Evolutionary conservation across 1,140 invertebrate species (phyloP).

Genomic region (Apis dorsata): DNA sequence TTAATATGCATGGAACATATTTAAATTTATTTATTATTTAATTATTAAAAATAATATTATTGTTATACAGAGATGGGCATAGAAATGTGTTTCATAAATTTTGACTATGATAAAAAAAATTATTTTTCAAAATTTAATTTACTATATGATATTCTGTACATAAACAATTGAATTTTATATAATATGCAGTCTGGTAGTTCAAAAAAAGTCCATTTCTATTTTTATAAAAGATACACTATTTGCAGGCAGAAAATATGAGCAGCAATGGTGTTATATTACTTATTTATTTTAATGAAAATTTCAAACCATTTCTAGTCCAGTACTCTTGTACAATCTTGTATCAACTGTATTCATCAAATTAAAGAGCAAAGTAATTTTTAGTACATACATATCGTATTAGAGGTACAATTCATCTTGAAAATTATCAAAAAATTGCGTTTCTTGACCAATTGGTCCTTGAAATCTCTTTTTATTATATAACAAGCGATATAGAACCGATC

Average conservation of each 20-base stretch:
- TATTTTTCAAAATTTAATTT: slow-evolving; percentile 24
- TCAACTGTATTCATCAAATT: slow-evolving; percentile 46
- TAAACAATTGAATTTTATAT: slow-evolving; percentile 22
- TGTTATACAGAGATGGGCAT: slow-evolving; percentile 51
- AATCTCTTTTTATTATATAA: slow-evolving; percentile 33
- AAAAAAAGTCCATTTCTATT: slow-evolving; percentile 45
- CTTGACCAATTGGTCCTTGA: slow-evolving; percentile 25
- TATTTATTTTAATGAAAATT: slow-evolving; percentile 34
- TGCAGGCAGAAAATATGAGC: slow-evolving; percentile 23
- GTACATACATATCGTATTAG: slow-evolving; percentile 75
- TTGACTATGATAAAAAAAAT: not conserved
- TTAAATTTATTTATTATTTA: slow-evolving; percentile 31
- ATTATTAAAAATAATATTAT: slow-evolving; percentile 45
- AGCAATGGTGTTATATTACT: slow-evolving; percentile 12
- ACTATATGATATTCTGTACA: not conserved
- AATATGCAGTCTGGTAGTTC: not conserved
- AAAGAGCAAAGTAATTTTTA: slow-evolving; percentile 73
- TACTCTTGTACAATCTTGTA: slow-evolving; percentile 52
- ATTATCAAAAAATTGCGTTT: slow-evolving; percentile 49
- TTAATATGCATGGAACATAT: slow-evolving; percentile 53
- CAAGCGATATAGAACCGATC: slow-evolving; percentile 20
- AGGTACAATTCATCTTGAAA: slow-evolving; percentile 65
- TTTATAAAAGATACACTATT: slow-evolving; percentile 47
- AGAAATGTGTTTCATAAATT: slow-evolving; percentile 25
- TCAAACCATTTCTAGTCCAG: slow-evolving; percentile 52